Base-by-base conservation (phyloP, 1,140 invertebrate species). In the Musca domestica region DNA sequence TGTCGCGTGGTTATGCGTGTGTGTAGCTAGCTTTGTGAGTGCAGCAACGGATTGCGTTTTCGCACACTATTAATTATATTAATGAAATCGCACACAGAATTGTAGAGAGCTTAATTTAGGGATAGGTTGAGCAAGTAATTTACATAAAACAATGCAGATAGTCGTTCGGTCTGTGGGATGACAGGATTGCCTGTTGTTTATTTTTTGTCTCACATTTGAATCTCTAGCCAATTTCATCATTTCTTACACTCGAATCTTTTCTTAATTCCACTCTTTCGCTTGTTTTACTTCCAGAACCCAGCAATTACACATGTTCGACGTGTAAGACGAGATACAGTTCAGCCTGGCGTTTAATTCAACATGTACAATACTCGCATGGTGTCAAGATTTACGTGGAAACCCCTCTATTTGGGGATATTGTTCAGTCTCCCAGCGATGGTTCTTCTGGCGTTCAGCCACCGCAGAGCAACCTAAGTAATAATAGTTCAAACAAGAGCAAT, bases 291-390 rank as follows among this genome's bases (percentile, higher is more conserved):
- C 52, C 92, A 98, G 96, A 98, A 86, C 96, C 96, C 69, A 91
- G 91, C 81, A 93, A 93, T 85, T 93, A 96, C 81, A 90, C 95
- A 48, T 98, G 96, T 83, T 95, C 90, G 17, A 96, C 95, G 34
- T 98, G 96, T 84, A 95, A 95, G 72, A 90, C 92, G 64, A 88
- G 92, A 49, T 88, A 94, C 64, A 88, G 90, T 72, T 96, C 95
- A 22, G 95, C 96, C 0, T 99, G 96, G 96, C 87, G 90, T 52
- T 85, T 99, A 70, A 87, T 98, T 12, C 95, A 98, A 81, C 96
- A 98, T 80, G 95, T 93, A 17, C 96, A 98, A 83, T 92, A 92
- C 71, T 88, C 91, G 56, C 96, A 98, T 81, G 95, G 95, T 19
- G 90, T 97, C 68, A 93, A 95, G 80, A 94, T 98, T 72, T 98